A percentile compares a stretch with the other conserved stretches of the same genome.
Conservation (phyloP, 2,113 vertebrate genomes). For the Entelurus aequoreus region DNA sequence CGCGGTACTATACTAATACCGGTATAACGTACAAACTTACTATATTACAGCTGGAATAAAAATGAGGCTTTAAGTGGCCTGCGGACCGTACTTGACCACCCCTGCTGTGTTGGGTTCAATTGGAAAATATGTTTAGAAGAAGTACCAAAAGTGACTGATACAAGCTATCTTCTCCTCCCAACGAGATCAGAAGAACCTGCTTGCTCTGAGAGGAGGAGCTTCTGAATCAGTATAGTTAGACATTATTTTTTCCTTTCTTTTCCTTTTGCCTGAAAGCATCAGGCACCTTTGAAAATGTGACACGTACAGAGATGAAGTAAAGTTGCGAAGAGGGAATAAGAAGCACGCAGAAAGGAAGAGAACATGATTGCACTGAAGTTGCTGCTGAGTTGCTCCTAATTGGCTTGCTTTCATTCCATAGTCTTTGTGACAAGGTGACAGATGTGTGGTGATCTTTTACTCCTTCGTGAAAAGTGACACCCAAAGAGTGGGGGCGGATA, state of each 20-base stretch:
- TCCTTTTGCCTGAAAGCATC: background rate
- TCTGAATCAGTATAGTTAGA: conserved; percentile 1
- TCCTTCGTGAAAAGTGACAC: conserved; percentile 8
- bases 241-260: background rate
- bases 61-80: too few species aligned
- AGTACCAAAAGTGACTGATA: conserved; percentile 11
- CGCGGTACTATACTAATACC: too few species aligned
- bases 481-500: background rate
- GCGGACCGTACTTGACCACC: too few species aligned
- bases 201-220: background rate
- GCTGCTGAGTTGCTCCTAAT: conserved; percentile 23
- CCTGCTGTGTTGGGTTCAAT: too few species aligned
- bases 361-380: conserved; percentile 7
- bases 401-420: conserved; percentile 25
- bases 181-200: conserved; percentile 9
- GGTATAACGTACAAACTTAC: background rate
- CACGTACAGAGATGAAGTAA: conserved; percentile 21
- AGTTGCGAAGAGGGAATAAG: conserved; percentile 13
- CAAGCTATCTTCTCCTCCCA: conserved; percentile 7
- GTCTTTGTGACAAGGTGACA: conserved; percentile 22
- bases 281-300: conserved; percentile 9
- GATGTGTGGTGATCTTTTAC: background rate
- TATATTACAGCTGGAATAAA: too few species aligned
- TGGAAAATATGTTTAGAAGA: background rate
- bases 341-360: background rate